A percentile compares a stretch with the other conserved stretches of the same genome.
These are phyloP conservation scores for Hermaeophaga mercurialis DNA, from an alignment of 2,888 invertebrate genomes.

Conservation along the genomic window DNA sequence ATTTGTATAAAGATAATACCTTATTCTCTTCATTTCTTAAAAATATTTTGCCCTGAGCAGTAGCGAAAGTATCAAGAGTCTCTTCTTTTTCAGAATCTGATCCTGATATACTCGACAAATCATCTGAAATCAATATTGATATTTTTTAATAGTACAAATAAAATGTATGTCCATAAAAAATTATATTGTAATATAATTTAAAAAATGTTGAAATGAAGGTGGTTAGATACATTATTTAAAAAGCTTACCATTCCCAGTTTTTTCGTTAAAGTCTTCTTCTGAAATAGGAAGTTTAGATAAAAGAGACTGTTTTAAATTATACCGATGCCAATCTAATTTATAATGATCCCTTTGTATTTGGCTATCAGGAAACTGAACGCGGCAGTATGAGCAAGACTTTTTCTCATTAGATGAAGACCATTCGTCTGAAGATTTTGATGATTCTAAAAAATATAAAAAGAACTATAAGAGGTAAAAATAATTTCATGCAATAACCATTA, in stretches of 20 bases:
- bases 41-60: conserved; percentile 73
- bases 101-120: conserved; percentile 70
- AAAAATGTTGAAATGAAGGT: neutral
- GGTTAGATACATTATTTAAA: too few species aligned
- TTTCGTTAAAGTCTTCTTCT: conserved; percentile 64
- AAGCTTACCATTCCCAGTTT: conserved; percentile 54
- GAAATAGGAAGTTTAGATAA: conserved; percentile 62
- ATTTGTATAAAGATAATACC: conserved; percentile 76
- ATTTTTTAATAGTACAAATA: neutral
- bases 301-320: conserved; percentile 76
- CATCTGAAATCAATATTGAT: conserved; percentile 58
- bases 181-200: conserved; percentile 3
- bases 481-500: too few species aligned
- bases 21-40: conserved; percentile 70
- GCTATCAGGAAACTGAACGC: conserved; percentile 62
- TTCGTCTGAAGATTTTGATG: conserved; percentile 10
- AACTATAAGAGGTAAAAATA: too few species aligned
- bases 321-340: conserved; percentile 84
- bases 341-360: conserved; percentile 75
- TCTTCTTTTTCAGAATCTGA: conserved; percentile 63
- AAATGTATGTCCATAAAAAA: neutral
- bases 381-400: conserved; percentile 62
- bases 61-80: conserved; percentile 49
- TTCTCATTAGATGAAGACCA: conserved; percentile 36
- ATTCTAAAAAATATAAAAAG: conserved; percentile 25